Conservation (phyloP, 2,797 vertebrate genomes). For the Fundulus diaphanus region DNA sequence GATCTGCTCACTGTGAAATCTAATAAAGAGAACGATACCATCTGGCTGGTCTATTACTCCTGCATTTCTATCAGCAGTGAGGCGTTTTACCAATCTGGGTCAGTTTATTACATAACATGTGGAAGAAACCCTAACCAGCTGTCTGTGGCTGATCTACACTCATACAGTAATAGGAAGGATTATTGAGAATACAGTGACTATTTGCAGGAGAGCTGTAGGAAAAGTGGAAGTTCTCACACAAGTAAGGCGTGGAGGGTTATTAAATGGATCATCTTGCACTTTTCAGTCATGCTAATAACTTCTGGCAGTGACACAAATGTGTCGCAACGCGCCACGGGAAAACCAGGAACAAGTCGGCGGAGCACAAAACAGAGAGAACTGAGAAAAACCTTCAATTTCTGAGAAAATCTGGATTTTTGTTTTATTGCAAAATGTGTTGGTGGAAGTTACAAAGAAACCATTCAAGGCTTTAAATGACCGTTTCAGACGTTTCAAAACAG, state of each 20-base stretch:
- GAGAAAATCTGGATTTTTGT: too few species aligned
- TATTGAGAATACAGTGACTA: not conserved
- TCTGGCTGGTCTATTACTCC: not conserved
- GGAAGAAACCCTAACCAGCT: not conserved
- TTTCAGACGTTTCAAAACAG: too few species aligned
- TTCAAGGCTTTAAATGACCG: too few species aligned
- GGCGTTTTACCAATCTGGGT: not conserved
- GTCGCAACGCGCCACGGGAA: too few species aligned
- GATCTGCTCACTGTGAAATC: not conserved
- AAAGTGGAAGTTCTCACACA: not conserved
- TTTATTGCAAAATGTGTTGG: too few species aligned
- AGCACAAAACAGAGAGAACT: too few species aligned
- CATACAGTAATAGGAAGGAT: not conserved
- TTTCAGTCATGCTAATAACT: not conserved
- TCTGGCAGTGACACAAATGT: not conserved
- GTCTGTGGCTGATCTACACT: not conserved
- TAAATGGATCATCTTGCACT: not conserved
- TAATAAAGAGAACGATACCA: not conserved
- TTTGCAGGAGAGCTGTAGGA: not conserved
- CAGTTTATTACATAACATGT: not conserved
- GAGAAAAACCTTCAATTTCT: too few species aligned
- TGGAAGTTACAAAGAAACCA: too few species aligned
- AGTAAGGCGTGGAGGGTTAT: not conserved
- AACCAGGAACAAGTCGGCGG: too few species aligned
- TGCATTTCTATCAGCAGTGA: not conserved